Evolutionary conservation across 1,140 invertebrate genomes (phyloP), one percentile per base, ranked within the genome.

Genomic region (Drosophila pectinifera): DNA sequence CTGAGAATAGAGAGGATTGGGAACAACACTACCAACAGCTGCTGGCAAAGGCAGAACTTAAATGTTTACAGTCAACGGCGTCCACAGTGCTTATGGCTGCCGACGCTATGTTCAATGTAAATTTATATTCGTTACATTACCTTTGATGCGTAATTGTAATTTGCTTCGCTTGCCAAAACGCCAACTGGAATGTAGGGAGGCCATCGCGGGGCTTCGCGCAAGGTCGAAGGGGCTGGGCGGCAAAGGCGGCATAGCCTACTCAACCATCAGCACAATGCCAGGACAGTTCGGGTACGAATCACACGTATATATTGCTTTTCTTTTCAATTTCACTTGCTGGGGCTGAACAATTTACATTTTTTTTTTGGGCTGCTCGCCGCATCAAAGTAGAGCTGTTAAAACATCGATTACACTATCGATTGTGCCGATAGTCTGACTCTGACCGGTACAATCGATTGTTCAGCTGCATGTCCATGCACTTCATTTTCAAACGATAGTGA

Each of bases 181-280:
- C 90, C 90, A 91, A 91, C 82, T 91, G 77, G 80, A 91, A 91
- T 91, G 80, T 81, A 88, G 58, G 55, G 79, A 85, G 67, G 86
- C 79, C 79, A 86, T 90, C 61, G 54, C 78, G 54, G 39, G 45
- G 38, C 49, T 53, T 42, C 38, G 53, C 54, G 53, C 38, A 54
- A 74, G 55, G 38, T 28, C 34, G 22, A 43, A 31, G 53, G 58
- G 45, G 70, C 34, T 42, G 36, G 54, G 61, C 46, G 58, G 57
- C 75, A 48, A 63, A 63, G 57, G 54, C 41, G 62, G 69, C 58
- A 58, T 75, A 58, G 61, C 49, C 64, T 69, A 36, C 39, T 28
- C 58, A 38, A 41, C 55, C 28, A 63, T 46, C 20, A 45, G 34
- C 59, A 16, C 24, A n/a, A 22, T 49, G 26, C 61, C 48, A 73